These are phyloP conservation scores for Rhinichthys klamathensis DNA, from an alignment of 2,113 vertebrate genomes.

Conservation along the genomic window DNA sequence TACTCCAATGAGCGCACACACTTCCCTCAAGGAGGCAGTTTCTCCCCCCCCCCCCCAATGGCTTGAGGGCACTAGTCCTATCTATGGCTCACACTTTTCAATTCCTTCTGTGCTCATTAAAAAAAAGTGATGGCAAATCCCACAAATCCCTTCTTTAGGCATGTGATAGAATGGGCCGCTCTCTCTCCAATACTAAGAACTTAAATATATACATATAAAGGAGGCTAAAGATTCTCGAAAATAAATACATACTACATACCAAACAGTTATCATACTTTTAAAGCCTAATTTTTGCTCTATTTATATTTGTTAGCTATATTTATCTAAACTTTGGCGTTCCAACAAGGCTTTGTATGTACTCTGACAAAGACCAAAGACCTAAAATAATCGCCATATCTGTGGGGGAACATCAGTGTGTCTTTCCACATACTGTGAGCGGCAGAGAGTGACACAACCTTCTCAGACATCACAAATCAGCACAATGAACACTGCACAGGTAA, in stretches of 20 bases:
- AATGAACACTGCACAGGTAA: conserved; percentile 37
- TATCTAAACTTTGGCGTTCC: background rate
- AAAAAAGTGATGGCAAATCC: conserved; percentile 47
- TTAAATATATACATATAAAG: background rate
- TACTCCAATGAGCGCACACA: conserved; percentile 51
- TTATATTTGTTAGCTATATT: too few relatives aligned
- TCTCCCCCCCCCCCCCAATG: conserved; percentile 38
- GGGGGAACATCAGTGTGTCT: background rate
- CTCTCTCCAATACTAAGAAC: background rate
- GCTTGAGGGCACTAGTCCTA: conserved; percentile 55
- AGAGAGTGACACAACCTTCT: conserved; percentile 12
- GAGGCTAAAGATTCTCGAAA: background rate
- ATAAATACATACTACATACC: background rate
- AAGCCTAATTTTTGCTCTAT: background rate
- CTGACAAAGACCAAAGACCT: background rate
- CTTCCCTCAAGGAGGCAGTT: conserved; percentile 35
- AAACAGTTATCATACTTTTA: too few relatives aligned
- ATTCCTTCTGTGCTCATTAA: conserved; percentile 56
- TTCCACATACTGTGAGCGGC: background rate
- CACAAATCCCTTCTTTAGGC: conserved; percentile 44
- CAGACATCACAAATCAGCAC: conserved; percentile 38
- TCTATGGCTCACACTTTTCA: conserved; percentile 56
- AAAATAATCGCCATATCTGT: background rate
- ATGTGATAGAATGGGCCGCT: conserved; percentile 40
- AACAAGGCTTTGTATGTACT: background rate